Conservation (phyloP, 2,113 vertebrate species). For the Chunga burmeisteri region DNA sequence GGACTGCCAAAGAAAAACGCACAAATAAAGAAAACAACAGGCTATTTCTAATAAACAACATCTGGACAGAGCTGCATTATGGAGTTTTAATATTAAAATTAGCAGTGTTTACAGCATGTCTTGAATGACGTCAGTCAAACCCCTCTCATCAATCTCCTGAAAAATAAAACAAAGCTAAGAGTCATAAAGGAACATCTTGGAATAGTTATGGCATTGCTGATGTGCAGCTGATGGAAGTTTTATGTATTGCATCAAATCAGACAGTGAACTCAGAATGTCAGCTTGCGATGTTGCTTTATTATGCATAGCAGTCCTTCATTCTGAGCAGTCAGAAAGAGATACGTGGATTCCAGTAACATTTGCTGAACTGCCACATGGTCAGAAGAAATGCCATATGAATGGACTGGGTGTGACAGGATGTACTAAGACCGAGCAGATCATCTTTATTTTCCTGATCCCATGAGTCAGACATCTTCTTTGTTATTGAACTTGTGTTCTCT, state of each 20-base stretch:
- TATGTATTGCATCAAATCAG: background rate
- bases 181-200: conserved; percentile 3
- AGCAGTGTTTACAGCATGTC: background rate
- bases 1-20: background rate
- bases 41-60: background rate
- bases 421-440: background rate
- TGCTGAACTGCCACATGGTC: background rate
- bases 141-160: background rate
- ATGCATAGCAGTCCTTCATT: background rate
- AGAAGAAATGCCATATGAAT: background rate
- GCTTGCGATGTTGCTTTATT: background rate
- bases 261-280: background rate
- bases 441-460: background rate
- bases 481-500: background rate
- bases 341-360: background rate
- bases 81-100: conserved; percentile 20
- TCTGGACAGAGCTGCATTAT: background rate
- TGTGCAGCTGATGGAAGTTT: background rate
- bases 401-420: background rate
- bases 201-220: background rate
- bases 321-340: background rate
- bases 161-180: background rate
- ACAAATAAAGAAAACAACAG: background rate
- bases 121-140: background rate
- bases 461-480: background rate